Conservation (phyloP, 1,140 invertebrate genomes). For the Armadillidium nasatum region DNA sequence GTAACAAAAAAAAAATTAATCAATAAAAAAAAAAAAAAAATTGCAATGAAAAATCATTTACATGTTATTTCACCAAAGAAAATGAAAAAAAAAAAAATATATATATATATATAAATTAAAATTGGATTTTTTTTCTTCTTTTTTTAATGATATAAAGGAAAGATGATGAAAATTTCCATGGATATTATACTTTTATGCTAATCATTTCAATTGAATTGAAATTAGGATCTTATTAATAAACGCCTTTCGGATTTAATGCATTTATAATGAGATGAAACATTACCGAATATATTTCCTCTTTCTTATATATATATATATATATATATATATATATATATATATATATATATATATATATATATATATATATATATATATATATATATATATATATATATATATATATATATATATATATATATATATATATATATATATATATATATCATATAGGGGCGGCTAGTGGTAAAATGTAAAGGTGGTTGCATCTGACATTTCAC, state of each 20-base stretch:
- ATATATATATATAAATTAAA: too few species aligned
- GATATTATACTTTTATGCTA: neutral
- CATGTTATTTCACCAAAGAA: too few species aligned
- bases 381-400: slow-evolving; percentile 3
- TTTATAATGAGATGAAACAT: neutral
- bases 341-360: slow-evolving; percentile 3
- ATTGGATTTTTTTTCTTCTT: too few species aligned
- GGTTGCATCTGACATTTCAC: too few species aligned
- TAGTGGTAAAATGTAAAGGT: too few species aligned
- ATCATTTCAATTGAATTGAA: neutral
- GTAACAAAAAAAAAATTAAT: too few species aligned
- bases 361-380: slow-evolving; percentile 3
- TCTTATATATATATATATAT: neutral
- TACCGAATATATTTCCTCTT: neutral
- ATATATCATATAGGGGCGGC: too few species aligned
- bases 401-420: slow-evolving; percentile 3
- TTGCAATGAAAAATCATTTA: too few species aligned
- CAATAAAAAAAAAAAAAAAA: too few species aligned
- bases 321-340: neutral
- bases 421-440: neutral
- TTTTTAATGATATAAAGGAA: too few species aligned
- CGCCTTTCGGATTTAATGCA: neutral
- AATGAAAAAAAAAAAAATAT: too few species aligned
- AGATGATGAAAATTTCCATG: too few species aligned
- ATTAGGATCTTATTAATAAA: neutral